Conservation (phyloP, 1,140 invertebrate species). For the Brachionus koreanus region DNA sequence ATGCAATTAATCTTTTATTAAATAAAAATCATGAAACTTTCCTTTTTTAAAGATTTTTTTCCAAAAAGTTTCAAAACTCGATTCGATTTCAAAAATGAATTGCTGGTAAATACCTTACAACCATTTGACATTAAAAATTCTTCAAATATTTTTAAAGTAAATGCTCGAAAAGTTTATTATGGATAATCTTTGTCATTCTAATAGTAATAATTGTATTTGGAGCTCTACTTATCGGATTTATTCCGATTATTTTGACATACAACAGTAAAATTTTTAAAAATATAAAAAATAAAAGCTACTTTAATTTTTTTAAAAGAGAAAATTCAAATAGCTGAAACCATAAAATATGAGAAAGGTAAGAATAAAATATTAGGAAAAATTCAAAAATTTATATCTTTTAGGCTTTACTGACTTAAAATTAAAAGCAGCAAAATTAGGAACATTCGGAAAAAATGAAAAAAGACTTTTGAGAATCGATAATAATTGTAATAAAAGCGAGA, state of each 20-base stretch:
- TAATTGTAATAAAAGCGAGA: no score
- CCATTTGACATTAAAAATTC: not conserved
- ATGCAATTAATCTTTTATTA: no score
- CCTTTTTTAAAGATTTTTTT: not conserved
- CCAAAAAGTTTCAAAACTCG: not conserved
- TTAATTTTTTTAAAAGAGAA: not conserved
- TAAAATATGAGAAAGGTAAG: not conserved
- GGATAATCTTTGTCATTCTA: not conserved
- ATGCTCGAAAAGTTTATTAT: not conserved
- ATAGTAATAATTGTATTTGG: not conserved
- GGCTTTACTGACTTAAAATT: no score
- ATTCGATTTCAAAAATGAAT: not conserved
- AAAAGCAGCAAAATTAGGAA: no score
- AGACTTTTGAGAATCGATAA: no score
- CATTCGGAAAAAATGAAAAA: no score
- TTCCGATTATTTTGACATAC: not conserved
- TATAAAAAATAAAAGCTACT: no score
- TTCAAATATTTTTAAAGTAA: not conserved
- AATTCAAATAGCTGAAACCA: not conserved
- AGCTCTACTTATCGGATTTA: not conserved
- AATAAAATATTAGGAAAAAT: no score
- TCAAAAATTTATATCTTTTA: no score
- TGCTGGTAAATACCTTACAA: not conserved
- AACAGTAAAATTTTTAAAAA: not conserved
- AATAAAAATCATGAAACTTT: no score